Evolutionary conservation across 1,140 invertebrate genomes (phyloP).

Genomic region (Saccostrea cuccullata): DNA sequence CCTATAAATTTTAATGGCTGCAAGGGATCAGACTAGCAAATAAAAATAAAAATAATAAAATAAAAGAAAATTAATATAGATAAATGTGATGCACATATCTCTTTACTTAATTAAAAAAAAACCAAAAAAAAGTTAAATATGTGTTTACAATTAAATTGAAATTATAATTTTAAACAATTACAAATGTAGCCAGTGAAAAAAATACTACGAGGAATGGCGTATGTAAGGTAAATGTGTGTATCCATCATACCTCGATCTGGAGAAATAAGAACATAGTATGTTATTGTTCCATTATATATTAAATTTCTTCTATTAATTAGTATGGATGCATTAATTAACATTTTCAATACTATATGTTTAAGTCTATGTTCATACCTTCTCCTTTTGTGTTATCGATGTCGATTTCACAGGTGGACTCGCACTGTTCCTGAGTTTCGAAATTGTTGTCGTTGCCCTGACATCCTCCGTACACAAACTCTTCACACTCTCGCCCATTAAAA

Average conservation of each 20-base stretch:
- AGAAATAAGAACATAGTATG: not conserved
- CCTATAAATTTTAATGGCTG: not conserved
- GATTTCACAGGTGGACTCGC: conserved; percentile 11
- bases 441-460: conserved; percentile 74
- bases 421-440: conserved; percentile 57
- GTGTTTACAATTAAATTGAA: no score
- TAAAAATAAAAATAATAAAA: not conserved
- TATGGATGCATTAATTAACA: not conserved
- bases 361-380: not conserved
- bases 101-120: not conserved
- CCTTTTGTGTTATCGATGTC: conserved; percentile 15
- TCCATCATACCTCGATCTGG: conserved; percentile 19
- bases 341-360: not conserved
- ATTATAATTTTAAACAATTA: not conserved
- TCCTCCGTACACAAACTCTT: conserved; percentile 69
- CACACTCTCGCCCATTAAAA: conserved; percentile 81
- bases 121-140: not conserved
- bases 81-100: not conserved
- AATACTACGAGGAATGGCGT: not conserved
- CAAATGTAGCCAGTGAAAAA: not conserved
- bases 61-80: not conserved
- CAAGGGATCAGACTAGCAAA: conserved; percentile 1
- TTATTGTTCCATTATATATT: not conserved
- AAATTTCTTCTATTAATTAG: not conserved
- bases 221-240: not conserved